A percentile compares a stretch with the other conserved stretches of the same genome.
Conservation (phyloP, 2,797 vertebrate species). For the Taenioides sp. region DNA sequence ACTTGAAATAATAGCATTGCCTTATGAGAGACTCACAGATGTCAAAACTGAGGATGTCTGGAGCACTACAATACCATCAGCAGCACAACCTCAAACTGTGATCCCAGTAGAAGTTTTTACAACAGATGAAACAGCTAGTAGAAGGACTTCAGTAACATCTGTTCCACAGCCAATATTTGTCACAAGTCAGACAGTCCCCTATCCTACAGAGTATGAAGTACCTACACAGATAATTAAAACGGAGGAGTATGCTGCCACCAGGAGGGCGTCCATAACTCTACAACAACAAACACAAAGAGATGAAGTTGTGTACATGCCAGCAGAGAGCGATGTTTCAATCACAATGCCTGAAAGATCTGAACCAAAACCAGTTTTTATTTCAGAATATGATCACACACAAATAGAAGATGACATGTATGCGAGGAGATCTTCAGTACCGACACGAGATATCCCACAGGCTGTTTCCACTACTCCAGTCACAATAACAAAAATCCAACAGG, state of each 20-base stretch:
- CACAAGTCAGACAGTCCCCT: slow-evolving; percentile 49
- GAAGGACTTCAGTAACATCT: slow-evolving; percentile 62
- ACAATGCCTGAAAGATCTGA: slow-evolving; percentile 54
- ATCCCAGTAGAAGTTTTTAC: slow-evolving; percentile 52
- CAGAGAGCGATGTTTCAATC: slow-evolving; percentile 57
- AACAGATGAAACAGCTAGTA: slow-evolving; percentile 57
- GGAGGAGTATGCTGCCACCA: slow-evolving; percentile 53
- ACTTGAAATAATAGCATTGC: slow-evolving; percentile 43
- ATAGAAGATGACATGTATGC: slow-evolving; percentile 61
- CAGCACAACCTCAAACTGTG: slow-evolving; percentile 39
- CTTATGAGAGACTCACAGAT: slow-evolving; percentile 49
- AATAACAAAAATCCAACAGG: slow-evolving; percentile 75
- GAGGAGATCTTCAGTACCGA: slow-evolving; percentile 56
- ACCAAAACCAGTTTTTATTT: slow-evolving; percentile 58
- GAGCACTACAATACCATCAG: slow-evolving; percentile 34
- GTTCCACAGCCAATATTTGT: slow-evolving; percentile 50
- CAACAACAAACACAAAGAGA: slow-evolving; percentile 44
- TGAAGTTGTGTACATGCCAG: slow-evolving; percentile 57
- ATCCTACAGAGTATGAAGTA: slow-evolving; percentile 55
- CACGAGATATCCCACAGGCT: slow-evolving; percentile 54
- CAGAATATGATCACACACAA: slow-evolving; percentile 64
- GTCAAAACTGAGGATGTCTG: slow-evolving; percentile 36
- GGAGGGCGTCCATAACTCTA: slow-evolving; percentile 64
- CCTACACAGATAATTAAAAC: slow-evolving; percentile 54
- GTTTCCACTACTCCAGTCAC: slow-evolving; percentile 71